Conservation (phyloP, 2,888 invertebrate species). For the Dasysyrphus tricinctus region DNA sequence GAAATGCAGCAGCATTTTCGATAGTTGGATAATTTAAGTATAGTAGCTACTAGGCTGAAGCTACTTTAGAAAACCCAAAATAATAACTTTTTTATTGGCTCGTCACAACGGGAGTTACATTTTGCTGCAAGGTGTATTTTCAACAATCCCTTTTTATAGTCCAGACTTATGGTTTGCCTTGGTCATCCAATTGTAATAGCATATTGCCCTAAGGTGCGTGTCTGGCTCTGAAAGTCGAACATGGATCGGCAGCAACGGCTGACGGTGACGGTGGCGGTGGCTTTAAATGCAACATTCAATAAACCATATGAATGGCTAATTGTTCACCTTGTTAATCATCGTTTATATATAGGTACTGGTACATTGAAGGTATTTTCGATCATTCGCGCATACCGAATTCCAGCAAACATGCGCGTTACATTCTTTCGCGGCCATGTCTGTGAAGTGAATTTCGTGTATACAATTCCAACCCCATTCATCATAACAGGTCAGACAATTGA, state of each 20-base stretch:
- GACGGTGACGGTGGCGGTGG: conserved; percentile 28
- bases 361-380: conserved; percentile 22
- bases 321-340: conserved; percentile 59
- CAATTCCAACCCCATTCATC: conserved; percentile 56
- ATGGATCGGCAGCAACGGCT: conserved; percentile 11
- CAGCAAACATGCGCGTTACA: conserved; percentile 8
- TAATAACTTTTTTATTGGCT: background rate
- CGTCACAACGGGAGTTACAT: conserved; percentile 26
- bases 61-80: background rate
- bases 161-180: conserved; percentile 5
- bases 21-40: background rate
- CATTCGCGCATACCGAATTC: conserved; percentile 15
- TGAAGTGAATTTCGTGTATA: conserved; percentile 7
- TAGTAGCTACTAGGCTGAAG: background rate
- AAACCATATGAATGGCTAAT: conserved; percentile 55
- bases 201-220: conserved; percentile 28
- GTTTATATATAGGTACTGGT: background rate
- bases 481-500: conserved; percentile 64
- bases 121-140: conserved; percentile 17
- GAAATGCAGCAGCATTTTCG: background rate
- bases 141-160: conserved; percentile 11
- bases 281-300: conserved; percentile 45
- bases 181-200: conserved; percentile 13
- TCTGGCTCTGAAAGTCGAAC: conserved; percentile 16
- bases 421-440: conserved; percentile 37